phyloP scores from a whole-genome alignment of 1,140 invertebrate species.

The Acromyrmex heyeri region DNA sequence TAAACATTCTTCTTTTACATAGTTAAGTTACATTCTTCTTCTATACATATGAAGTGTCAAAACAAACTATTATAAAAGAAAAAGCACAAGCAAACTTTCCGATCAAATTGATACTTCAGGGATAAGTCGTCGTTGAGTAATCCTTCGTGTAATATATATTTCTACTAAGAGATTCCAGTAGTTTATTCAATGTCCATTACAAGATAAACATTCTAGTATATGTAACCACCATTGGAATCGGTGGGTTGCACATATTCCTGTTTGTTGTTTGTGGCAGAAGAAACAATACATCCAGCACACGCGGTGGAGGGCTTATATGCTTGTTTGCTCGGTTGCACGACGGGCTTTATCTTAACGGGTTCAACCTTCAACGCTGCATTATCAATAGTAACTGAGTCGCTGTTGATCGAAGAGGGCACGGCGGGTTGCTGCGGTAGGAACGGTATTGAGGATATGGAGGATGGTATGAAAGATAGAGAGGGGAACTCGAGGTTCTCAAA shows the following conservation, averaged over 20 bases:
- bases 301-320: neutral
- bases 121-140: neutral
- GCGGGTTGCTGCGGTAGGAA: no score
- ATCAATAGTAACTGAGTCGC: constrained; percentile 27
- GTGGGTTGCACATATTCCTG: constrained; percentile 71
- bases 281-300: neutral
- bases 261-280: neutral
- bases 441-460: neutral
- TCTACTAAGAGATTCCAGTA: constrained; percentile 27
- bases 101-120: neutral
- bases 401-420: no score
- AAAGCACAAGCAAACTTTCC: neutral
- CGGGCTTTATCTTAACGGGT: neutral
- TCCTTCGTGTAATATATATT: neutral
- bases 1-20: neutral
- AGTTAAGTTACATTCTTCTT: neutral
- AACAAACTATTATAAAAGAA: neutral
- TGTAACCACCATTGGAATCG: constrained; percentile 81
- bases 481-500: constrained; percentile 47
- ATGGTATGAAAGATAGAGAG: neutral
- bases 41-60: neutral
- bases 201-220: constrained; percentile 71
- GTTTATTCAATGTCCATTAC: constrained; percentile 4
- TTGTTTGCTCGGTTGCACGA: neutral
- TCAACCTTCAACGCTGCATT: constrained; percentile 20